Conservation (phyloP, 2,113 vertebrate species). For the Murina feae region DNA sequence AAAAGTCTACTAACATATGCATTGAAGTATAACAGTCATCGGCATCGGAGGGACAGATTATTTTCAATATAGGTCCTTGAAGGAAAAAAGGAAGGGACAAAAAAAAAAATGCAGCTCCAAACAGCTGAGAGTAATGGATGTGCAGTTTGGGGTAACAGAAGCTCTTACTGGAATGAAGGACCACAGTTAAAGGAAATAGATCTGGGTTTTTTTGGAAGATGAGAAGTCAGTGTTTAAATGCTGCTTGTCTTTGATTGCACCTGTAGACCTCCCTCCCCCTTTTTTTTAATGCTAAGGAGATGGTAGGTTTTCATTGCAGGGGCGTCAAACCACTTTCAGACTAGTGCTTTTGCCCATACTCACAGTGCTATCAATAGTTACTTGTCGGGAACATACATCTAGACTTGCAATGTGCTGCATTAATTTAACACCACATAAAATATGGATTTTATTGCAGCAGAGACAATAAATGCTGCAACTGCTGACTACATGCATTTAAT, state of each 20-base stretch:
- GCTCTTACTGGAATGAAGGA: slow-evolving; percentile 78
- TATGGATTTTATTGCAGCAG: slow-evolving; percentile 86
- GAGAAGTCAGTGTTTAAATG: slow-evolving; percentile 78
- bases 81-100: slow-evolving; percentile 43
- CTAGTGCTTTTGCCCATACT: slow-evolving; percentile 69
- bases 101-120: slow-evolving; percentile 65
- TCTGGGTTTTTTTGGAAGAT: slow-evolving; percentile 76
- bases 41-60: neutral
- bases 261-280: slow-evolving; percentile 64
- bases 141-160: slow-evolving; percentile 66
- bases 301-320: slow-evolving; percentile 66
- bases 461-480: slow-evolving; percentile 79
- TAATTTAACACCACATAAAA: slow-evolving; percentile 84
- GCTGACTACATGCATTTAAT: slow-evolving; percentile 62
- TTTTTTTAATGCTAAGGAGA: slow-evolving; percentile 66
- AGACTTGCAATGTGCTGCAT: slow-evolving; percentile 80
- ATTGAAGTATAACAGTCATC: slow-evolving; percentile 62
- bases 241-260: slow-evolving; percentile 77
- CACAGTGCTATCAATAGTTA: slow-evolving; percentile 75
- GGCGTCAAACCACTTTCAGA: slow-evolving; percentile 52
- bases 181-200: slow-evolving; percentile 74
- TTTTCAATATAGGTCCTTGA: slow-evolving; percentile 58
- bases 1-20: slow-evolving; percentile 54
- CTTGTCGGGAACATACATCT: slow-evolving; percentile 71
- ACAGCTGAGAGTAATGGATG: slow-evolving; percentile 70